Evolutionary conservation across 2,888 invertebrate genomes (phyloP).

Genomic region (Eupithecia subfuscata): DNA sequence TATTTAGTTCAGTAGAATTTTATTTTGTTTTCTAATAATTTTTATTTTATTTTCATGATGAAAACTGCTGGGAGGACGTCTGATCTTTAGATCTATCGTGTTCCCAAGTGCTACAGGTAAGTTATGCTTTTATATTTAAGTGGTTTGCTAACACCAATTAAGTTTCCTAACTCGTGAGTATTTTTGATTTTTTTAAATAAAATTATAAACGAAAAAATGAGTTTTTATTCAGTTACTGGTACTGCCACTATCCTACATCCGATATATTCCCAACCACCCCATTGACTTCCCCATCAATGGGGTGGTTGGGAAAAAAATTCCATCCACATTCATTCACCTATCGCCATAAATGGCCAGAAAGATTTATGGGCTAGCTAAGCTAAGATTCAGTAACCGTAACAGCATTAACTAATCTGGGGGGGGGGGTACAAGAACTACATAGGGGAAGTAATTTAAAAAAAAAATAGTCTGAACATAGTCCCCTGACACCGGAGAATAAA

Average conservation of each 20-base stretch:
- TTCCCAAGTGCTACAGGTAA: conserved; percentile 63
- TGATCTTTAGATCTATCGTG: conserved; percentile 57
- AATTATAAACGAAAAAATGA: neutral
- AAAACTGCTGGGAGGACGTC: conserved; percentile 58
- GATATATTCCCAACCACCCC: too few species aligned
- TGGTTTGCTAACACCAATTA: conserved; percentile 11
- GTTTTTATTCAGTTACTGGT: conserved; percentile 1
- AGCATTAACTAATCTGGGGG: too few species aligned
- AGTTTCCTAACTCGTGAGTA: conserved; percentile 17
- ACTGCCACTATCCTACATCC: neutral
- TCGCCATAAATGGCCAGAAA: too few species aligned
- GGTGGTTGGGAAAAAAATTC: too few species aligned
- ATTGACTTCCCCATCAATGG: too few species aligned
- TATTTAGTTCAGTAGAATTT: neutral
- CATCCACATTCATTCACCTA: neutral
- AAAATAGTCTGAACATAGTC: too few species aligned
- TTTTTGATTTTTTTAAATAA: conserved; percentile 5
- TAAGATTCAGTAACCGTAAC: too few species aligned
- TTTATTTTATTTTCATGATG: conserved; percentile 76
- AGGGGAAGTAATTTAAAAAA: too few species aligned
- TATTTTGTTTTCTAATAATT: conserved; percentile 64
- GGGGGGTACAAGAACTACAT: too few species aligned
- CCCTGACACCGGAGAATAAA: too few species aligned
- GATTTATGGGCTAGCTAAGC: too few species aligned
- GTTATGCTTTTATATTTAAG: conserved; percentile 46